phyloP scores from a whole-genome alignment of 2,888 invertebrate species.

The Amblyteles armatorius region DNA sequence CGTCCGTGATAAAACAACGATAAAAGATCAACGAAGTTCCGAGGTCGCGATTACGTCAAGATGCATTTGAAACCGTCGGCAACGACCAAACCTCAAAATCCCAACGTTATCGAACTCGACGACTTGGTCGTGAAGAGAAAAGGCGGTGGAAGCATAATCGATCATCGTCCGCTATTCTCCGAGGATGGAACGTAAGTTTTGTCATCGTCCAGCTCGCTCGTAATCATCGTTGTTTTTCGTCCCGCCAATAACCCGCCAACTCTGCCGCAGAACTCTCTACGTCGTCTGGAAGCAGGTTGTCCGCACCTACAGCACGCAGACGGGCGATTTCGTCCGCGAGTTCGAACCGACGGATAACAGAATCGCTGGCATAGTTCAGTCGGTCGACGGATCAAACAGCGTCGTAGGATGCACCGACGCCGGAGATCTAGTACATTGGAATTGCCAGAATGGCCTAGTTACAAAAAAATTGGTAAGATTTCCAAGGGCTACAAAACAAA shows the following conservation, averaged over 20 bases:
- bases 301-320: constrained; percentile 88
- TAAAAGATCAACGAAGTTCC: neutral
- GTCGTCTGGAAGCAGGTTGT: constrained; percentile 87
- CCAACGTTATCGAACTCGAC: constrained; percentile 74
- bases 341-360: constrained; percentile 86
- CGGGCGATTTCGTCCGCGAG: constrained; percentile 88
- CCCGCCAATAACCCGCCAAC: neutral
- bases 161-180: constrained; percentile 88
- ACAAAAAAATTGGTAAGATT: constrained; percentile 84
- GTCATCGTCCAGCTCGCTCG: neutral
- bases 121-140: constrained; percentile 86
- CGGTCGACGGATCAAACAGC: constrained; percentile 84
- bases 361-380: constrained; percentile 86
- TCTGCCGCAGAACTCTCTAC: constrained; percentile 86
- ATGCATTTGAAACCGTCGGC: constrained; percentile 59
- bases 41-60: constrained; percentile 9
- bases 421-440: constrained; percentile 87
- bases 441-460: constrained; percentile 85
- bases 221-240: neutral
- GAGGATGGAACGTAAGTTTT: constrained; percentile 87
- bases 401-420: constrained; percentile 86
- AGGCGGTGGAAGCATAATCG: constrained; percentile 88
- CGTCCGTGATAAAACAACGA: neutral
- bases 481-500: neutral
- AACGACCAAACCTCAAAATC: constrained; percentile 56